phyloP scores from a whole-genome alignment of 2,113 vertebrate species.

The Pterocles orientalis region DNA sequence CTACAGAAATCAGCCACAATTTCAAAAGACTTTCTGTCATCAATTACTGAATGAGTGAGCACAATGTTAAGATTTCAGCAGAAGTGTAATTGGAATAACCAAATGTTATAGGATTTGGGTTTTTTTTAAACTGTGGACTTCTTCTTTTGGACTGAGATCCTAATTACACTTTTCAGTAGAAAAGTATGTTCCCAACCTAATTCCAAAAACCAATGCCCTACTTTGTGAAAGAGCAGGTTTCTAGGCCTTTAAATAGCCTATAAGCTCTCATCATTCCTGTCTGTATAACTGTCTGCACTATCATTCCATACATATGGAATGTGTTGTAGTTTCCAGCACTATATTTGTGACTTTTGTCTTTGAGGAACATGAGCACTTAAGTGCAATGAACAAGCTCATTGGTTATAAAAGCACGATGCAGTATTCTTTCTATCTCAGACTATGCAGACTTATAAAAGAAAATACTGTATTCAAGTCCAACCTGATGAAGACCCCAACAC shows the following conservation, averaged over 20 bases:
- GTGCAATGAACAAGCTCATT: neutral
- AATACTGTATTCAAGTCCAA: neutral
- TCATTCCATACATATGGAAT: neutral
- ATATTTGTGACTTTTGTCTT: neutral
- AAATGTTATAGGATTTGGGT: neutral
- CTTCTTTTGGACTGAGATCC: neutral
- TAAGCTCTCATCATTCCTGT: neutral
- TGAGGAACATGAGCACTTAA: neutral
- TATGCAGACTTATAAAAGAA: neutral
- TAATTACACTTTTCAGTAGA: neutral
- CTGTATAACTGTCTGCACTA: neutral
- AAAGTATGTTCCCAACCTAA: neutral
- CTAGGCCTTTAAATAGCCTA: neutral
- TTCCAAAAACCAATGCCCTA: neutral
- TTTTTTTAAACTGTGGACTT: neutral
- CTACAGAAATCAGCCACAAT: neutral
- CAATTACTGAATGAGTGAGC: neutral
- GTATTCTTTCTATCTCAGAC: neutral
- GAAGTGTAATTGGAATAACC: neutral
- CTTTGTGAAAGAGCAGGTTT: neutral
- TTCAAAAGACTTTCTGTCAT: neutral
- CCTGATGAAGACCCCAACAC: rapidly evolving
- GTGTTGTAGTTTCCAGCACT: neutral
- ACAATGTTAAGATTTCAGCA: neutral
- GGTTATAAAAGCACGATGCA: neutral